Conservation (phyloP, 1,140 invertebrate species). For the Radopholus similis region DNA sequence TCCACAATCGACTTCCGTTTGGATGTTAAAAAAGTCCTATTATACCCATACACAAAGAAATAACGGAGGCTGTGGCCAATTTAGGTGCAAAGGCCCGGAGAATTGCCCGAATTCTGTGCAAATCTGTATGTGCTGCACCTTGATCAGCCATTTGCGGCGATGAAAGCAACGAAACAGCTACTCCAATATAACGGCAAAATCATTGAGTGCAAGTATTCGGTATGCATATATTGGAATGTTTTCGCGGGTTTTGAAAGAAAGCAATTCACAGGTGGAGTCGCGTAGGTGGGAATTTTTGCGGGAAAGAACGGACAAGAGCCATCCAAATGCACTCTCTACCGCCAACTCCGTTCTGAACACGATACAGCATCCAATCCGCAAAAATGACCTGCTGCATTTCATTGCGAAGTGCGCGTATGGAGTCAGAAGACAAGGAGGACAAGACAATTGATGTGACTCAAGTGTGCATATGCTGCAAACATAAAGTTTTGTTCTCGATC, state of each 20-base stretch:
- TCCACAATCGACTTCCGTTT: constrained; percentile 94
- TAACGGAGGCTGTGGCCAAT: too few relatives aligned
- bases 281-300: constrained; percentile 86
- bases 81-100: constrained; percentile 70
- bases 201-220: constrained; percentile 79
- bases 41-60: too few relatives aligned
- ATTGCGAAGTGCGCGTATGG: constrained; percentile 15
- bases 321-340: constrained; percentile 71
- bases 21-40: constrained; percentile 71
- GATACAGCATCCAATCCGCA: constrained; percentile 46
- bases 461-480: too few relatives aligned
- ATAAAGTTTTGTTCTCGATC: too few relatives aligned
- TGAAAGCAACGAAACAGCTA: constrained; percentile 73
- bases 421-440: not conserved
- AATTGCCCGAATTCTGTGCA: constrained; percentile 49
- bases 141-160: constrained; percentile 62
- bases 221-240: constrained; percentile 60
- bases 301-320: constrained; percentile 91
- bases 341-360: constrained; percentile 45
- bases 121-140: constrained; percentile 51
- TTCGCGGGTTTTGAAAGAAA: constrained; percentile 23
- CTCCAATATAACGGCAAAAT: constrained; percentile 84
- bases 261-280: constrained; percentile 49
- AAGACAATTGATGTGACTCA: too few relatives aligned
- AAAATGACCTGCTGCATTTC: constrained; percentile 35